These are phyloP conservation scores for Leptobrachium ailaonicum DNA, from an alignment of 2,113 vertebrate species.

Conservation along the genomic window DNA sequence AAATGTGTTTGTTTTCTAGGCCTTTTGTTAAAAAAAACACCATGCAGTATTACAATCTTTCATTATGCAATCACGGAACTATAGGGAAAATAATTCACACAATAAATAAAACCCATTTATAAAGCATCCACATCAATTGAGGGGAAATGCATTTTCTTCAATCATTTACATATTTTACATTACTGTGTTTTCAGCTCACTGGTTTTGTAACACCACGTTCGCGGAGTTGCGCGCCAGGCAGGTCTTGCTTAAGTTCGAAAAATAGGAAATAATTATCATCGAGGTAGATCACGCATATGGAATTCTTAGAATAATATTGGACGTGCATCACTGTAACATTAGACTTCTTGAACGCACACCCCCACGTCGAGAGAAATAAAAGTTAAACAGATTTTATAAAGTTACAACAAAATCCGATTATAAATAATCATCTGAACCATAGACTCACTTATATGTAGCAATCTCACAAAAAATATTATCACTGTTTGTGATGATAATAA, in stretches of 20 bases:
- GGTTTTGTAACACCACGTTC: constrained; percentile 41
- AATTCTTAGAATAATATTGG: constrained; percentile 11
- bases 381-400: not conserved
- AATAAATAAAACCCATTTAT: constrained; percentile 49
- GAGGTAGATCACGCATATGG: not conserved
- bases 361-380: not conserved
- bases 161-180: constrained; percentile 50
- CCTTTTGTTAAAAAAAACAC: constrained; percentile 28
- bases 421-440: not conserved
- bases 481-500: no score
- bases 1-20: constrained; percentile 42
- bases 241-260: constrained; percentile 38
- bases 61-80: constrained; percentile 42
- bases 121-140: constrained; percentile 44
- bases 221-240: constrained; percentile 8
- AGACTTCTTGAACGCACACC: not conserved
- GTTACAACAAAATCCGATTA: no score
- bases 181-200: constrained; percentile 40
- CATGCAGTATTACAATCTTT: constrained; percentile 31
- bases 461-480: no score
- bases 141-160: constrained; percentile 32
- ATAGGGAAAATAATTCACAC: constrained; percentile 44
- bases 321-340: not conserved
- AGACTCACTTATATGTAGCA: no score
- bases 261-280: constrained; percentile 38